phyloP scores from a whole-genome alignment of 1,140 invertebrate species.

The Thaumetopoea pityocampa region DNA sequence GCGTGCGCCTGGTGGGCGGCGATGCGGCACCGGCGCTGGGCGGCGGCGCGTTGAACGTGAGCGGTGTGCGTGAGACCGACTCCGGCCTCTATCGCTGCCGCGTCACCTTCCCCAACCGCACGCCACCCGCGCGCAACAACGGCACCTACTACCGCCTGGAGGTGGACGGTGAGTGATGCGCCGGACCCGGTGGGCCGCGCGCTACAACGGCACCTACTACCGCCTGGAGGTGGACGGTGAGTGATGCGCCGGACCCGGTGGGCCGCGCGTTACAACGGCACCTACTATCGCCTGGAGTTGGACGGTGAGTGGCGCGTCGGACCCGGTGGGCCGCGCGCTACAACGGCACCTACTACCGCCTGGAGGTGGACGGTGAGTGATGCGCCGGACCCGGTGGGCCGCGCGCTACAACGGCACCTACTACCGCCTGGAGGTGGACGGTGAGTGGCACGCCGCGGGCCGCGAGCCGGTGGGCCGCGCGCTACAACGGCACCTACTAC shows the following conservation, averaged over 20 bases:
- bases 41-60: slow-evolving; percentile 90
- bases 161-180: slow-evolving; percentile 88
- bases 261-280: too few relatives aligned
- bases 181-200: too few relatives aligned
- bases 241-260: too few relatives aligned
- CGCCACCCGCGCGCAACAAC: slow-evolving; percentile 88
- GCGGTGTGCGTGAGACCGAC: slow-evolving; percentile 91
- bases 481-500: neutral
- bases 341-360: too few relatives aligned
- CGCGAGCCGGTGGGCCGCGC: too few relatives aligned
- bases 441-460: too few relatives aligned
- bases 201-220: neutral
- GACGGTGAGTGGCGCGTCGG: too few relatives aligned
- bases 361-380: too few relatives aligned
- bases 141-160: slow-evolving; percentile 92
- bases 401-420: slow-evolving; percentile 91
- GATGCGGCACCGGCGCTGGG: slow-evolving; percentile 76
- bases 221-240: neutral
- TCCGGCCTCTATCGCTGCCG: slow-evolving; percentile 95
- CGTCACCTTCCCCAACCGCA: slow-evolving; percentile 91
- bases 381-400: too few relatives aligned
- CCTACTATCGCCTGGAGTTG: too few relatives aligned
- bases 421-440: slow-evolving; percentile 90
- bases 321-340: too few relatives aligned
- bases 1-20: slow-evolving; percentile 80